phyloP scores from a whole-genome alignment of 2,797 vertebrate genomes.

The Microctenopoma lineatum region DNA sequence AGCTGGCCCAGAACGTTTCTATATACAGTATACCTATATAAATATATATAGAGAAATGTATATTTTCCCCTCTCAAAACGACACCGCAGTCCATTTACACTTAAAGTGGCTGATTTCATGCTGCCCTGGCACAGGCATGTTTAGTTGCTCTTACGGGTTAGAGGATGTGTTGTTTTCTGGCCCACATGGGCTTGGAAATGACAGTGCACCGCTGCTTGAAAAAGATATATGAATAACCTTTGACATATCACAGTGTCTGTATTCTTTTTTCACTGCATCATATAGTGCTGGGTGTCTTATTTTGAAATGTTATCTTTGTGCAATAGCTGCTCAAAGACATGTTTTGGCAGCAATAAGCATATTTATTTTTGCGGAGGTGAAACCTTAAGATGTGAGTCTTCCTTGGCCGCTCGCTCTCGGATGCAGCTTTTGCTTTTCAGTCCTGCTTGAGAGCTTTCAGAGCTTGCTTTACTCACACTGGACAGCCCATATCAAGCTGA shows the following conservation, averaged over 20 bases:
- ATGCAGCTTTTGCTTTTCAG: conserved; percentile 22
- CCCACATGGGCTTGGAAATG: conserved; percentile 65
- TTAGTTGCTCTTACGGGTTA: conserved; percentile 67
- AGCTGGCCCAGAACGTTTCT: conserved; percentile 41
- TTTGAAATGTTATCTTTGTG: conserved; percentile 35
- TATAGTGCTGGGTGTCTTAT: conserved; percentile 37
- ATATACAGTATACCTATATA: background rate
- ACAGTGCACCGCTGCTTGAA: conserved; percentile 56
- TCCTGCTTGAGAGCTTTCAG: conserved; percentile 1
- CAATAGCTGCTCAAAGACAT: conserved; percentile 39
- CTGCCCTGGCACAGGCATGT: conserved; percentile 60
- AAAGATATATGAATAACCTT: conserved; percentile 60
- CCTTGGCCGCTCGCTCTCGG: conserved; percentile 6
- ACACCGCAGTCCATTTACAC: conserved; percentile 82
- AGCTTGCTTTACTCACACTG: background rate
- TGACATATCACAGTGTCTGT: conserved; percentile 33
- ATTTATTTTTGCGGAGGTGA: conserved; percentile 43
- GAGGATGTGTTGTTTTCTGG: conserved; percentile 70
- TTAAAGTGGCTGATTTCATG: conserved; percentile 82
- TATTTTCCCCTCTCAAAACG: conserved; percentile 27
- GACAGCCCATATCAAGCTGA: background rate
- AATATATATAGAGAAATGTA: background rate
- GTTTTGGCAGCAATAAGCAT: conserved; percentile 54
- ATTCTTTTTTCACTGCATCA: background rate
- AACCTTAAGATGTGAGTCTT: conserved; percentile 35